phyloP scores from a whole-genome alignment of 1,140 invertebrate species.

The Saccostrea echinata region DNA sequence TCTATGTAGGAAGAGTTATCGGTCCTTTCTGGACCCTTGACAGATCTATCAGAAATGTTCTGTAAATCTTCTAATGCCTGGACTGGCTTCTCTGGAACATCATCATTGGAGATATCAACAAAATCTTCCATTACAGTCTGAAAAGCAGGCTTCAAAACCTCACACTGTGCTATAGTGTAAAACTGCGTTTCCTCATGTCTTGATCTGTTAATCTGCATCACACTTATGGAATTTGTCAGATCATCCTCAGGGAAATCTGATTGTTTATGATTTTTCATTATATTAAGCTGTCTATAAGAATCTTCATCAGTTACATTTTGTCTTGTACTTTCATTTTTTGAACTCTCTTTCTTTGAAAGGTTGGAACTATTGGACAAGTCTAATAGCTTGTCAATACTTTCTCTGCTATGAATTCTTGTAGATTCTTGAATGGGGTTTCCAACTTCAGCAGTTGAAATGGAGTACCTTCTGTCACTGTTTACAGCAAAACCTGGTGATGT shows the following conservation, averaged over 20 bases:
- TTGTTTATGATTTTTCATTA: constrained; percentile 17
- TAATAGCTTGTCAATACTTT: constrained; percentile 47
- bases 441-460: constrained; percentile 33
- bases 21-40: neutral
- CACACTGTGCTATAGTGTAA: neutral
- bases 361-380: neutral
- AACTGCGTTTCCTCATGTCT: neutral
- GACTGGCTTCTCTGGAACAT: neutral
- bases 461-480: neutral
- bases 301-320: constrained; percentile 26
- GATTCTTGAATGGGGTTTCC: constrained; percentile 50
- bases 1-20: constrained; percentile 34
- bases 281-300: constrained; percentile 51
- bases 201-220: neutral
- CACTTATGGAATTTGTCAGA: constrained; percentile 8
- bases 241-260: neutral
- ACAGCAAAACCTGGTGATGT: neutral
- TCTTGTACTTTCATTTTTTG: neutral
- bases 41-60: neutral
- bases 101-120: too few relatives aligned
- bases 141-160: neutral
- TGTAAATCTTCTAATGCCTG: neutral
- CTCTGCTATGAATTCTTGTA: constrained; percentile 54
- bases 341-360: neutral
- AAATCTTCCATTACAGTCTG: neutral